Base-by-base conservation (phyloP, 2,888 invertebrate species). In the Tenthredo notha region DNA sequence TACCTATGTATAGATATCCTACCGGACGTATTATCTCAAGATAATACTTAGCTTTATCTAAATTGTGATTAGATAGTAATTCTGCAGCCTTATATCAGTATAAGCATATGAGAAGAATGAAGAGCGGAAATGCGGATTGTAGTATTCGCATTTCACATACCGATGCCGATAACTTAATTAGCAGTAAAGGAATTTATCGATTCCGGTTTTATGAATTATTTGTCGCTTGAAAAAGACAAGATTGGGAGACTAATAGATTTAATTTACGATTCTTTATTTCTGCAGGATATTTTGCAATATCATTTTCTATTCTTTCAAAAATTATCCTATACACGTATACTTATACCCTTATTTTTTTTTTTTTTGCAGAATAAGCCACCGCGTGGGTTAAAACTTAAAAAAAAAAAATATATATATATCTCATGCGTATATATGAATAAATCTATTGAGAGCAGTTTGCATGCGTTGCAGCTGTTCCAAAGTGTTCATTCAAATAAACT, bases 1-100 rank as follows among this genome's bases (percentile, higher is more conserved):
- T 33, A 33, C 70, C 12, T 15, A 47, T 47, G 15, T 15, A 12
- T 47, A 47, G 29, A 2, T 47, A 47, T 12, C 47, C n/a, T 70
- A 70, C 70, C 70, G 70, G 18, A 61, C 4, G 33, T n/a, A n/a
- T 70, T 70, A 70, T 37, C 70, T 70, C 15, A 6, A 70, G 70
- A 70, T 70, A 70, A 21, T 70, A 70, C 37, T 18, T n/a, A 1
- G 33, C 37, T 70, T 37, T 70, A 70, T 70, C 70, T 61, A 25
- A 25, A 61, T 12, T 61, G 3, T 25, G 61, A 61, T 61, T 61
- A 61, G 61, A 61, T 21, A 25, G 25, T 21, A 61, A 61, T 25
- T 21, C 25, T 61, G 61, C 61, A 61, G 21, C 12, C 21, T 58
- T 58, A 58, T 61, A 61, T 12, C 10, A 10, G 61, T n/a, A 54